Conservation (phyloP, 2,113 vertebrate genomes). For the Lanius collurio region DNA sequence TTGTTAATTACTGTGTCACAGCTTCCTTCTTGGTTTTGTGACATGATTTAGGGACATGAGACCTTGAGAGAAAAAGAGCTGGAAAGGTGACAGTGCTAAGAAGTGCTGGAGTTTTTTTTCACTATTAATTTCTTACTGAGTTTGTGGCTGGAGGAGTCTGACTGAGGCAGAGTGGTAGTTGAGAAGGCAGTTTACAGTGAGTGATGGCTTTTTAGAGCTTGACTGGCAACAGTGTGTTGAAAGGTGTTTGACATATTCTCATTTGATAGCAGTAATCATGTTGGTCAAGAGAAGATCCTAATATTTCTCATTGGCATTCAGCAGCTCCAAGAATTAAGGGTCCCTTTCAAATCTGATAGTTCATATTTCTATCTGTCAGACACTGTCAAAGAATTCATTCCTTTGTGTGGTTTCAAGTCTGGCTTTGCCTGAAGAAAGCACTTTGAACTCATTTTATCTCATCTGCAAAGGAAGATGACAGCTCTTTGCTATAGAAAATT, state of each 20-base stretch:
- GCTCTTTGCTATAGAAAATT: constrained; percentile 12
- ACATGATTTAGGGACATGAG: background rate
- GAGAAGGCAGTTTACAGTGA: background rate
- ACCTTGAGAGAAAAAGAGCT: background rate
- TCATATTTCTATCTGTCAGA: constrained; percentile 18
- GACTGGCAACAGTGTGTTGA: background rate
- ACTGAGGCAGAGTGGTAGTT: background rate
- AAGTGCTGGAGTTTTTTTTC: background rate
- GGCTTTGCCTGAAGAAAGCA: constrained; percentile 47
- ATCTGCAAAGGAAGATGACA: constrained; percentile 32
- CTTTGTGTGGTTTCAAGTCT: background rate
- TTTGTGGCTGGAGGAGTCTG: background rate
- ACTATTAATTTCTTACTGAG: background rate
- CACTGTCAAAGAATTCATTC: constrained; percentile 9
- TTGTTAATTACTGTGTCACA: background rate
- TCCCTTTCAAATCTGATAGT: background rate
- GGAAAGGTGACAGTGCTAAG: background rate
- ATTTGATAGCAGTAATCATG: background rate
- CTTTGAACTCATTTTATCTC: constrained; percentile 56
- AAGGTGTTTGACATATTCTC: background rate
- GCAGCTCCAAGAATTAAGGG: background rate
- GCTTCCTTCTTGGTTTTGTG: background rate
- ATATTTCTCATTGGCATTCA: constrained; percentile 30
- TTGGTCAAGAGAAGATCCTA: constrained; percentile 5
- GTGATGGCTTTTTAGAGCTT: constrained; percentile 4